Evolutionary conservation across 2,797 vertebrate species (phyloP).

Genomic region (Myiothlypis chrysogaster): DNA sequence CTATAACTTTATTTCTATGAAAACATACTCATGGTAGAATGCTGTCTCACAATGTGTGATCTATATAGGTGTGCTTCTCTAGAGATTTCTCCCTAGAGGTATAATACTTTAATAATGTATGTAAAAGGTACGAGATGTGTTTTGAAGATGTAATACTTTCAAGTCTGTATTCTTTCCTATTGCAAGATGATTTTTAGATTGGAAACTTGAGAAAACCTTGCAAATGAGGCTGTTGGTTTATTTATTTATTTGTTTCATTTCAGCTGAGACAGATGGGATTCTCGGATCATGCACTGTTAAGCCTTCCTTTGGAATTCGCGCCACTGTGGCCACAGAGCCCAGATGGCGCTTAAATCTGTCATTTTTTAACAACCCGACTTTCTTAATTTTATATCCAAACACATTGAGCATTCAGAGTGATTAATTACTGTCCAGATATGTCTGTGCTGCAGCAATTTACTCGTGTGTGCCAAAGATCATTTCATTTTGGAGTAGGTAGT

Average conservation of each 20-base stretch:
- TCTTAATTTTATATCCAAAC: slow-evolving; percentile 81
- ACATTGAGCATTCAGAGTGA: slow-evolving; percentile 74
- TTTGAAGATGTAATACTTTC: background rate
- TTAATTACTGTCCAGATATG: slow-evolving; percentile 79
- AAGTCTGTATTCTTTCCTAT: background rate
- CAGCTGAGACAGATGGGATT: slow-evolving; percentile 82
- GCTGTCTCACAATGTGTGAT: background rate
- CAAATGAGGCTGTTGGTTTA: slow-evolving; percentile 50
- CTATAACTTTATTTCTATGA: background rate
- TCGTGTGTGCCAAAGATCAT: slow-evolving; percentile 21
- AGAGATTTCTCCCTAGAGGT: background rate
- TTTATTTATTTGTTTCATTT: slow-evolving; percentile 71
- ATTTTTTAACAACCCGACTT: slow-evolving; percentile 80
- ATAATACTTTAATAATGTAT: background rate
- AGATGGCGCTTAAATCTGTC: slow-evolving; percentile 85
- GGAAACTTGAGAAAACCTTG: slow-evolving; percentile 50
- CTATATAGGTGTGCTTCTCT: background rate
- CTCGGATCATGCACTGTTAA: slow-evolving; percentile 81
- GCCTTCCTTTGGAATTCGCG: slow-evolving; percentile 82
- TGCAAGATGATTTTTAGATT: slow-evolving; percentile 32
- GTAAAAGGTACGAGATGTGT: fast-evolving
- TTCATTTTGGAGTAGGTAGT: background rate
- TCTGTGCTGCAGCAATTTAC: slow-evolving; percentile 65
- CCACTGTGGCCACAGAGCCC: slow-evolving; percentile 80
- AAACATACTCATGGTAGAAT: background rate